Base-by-base conservation (phyloP, 1,140 invertebrate species). In the Papilio glaucus region DNA sequence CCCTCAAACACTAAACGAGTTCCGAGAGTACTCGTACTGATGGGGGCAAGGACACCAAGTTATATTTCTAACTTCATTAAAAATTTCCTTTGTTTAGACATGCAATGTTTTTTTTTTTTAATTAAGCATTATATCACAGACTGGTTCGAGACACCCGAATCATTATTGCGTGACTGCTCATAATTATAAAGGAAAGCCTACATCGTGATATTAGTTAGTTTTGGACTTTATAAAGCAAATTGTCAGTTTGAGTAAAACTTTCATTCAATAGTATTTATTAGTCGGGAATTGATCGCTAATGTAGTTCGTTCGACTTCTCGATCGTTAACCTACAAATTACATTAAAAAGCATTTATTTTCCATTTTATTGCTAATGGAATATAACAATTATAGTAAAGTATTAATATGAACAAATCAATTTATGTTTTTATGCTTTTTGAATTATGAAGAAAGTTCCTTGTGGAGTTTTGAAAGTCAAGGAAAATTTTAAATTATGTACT, bases 241-340 rank as follows among this genome's bases (percentile, higher is more conserved):
- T 91, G 88, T 89, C 84, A 80, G 85, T 80, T 92, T 89, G 84
- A 90, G 77, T 82, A 85, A 87, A 92, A 92, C 78, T 90, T 92
- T 87, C 81, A 75, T 81, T 83, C 82, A 84, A 87, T 85, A 85
- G 84, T 85, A 90, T 91, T 87, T 85, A 90, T 91, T 87, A 84
- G 84, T 85, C 68, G 75, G 79, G 89, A 90, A 87, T 88, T 86
- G 86, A 92, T 88, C 85, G 75, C 81, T 90, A 89, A 90, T 89
- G 86, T 83, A 77, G 78, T 86, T 85, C 72, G 71, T 74, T 77
- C 77, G 83, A 84, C 74, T 85, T 82, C 81, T 74, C 73, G 79
- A 85, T 85, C 86, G 81, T 87, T 88, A 87, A 82, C 83, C 82
- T 83, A 79, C 77, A 74, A 75, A 37, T 76, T 61, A 26, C 77